phyloP scores from a whole-genome alignment of 2,113 vertebrate genomes.

The Hepsetus odoe region DNA sequence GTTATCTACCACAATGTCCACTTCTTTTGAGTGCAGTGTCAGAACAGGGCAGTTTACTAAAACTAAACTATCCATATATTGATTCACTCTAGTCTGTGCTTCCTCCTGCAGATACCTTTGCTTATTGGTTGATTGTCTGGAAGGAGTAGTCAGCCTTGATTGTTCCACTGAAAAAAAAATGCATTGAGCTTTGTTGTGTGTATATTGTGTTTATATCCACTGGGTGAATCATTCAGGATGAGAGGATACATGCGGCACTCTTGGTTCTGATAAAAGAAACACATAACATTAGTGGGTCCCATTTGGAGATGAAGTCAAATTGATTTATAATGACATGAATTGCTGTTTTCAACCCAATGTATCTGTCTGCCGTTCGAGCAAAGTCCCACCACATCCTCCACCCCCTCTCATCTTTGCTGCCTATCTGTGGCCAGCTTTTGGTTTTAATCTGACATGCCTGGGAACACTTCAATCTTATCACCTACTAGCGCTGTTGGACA shows the following conservation, averaged over 20 bases:
- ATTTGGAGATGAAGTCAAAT: conserved; percentile 49
- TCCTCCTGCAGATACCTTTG: conserved; percentile 7
- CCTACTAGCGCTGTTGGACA: conserved; percentile 49
- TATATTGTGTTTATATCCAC: neutral
- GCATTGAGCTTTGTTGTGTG: neutral
- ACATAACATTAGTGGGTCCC: conserved; percentile 43
- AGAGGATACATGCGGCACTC: neutral
- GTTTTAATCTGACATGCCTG: conserved; percentile 47
- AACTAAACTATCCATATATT: conserved; percentile 6
- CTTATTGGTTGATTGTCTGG: neutral
- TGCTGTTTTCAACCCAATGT: conserved; percentile 35
- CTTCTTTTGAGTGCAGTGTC: conserved; percentile 36
- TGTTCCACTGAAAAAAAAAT: neutral
- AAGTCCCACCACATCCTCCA: conserved; percentile 42
- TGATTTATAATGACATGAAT: conserved; percentile 50
- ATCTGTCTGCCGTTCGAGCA: conserved; percentile 20
- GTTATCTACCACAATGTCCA: conserved; percentile 44
- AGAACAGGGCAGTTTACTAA: conserved; percentile 32
- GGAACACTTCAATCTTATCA: conserved; percentile 56
- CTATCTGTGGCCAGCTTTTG: conserved; percentile 38
- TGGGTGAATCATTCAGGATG: neutral
- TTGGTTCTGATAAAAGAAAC: conserved; percentile 2
- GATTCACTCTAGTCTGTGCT: conserved; percentile 11
- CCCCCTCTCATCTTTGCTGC: conserved; percentile 14
- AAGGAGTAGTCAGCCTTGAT: neutral